A percentile compares a stretch with the other conserved stretches of the same genome.
Evolutionary conservation across 2,888 invertebrate species (phyloP).

Genomic region (Drosophila recens): DNA sequence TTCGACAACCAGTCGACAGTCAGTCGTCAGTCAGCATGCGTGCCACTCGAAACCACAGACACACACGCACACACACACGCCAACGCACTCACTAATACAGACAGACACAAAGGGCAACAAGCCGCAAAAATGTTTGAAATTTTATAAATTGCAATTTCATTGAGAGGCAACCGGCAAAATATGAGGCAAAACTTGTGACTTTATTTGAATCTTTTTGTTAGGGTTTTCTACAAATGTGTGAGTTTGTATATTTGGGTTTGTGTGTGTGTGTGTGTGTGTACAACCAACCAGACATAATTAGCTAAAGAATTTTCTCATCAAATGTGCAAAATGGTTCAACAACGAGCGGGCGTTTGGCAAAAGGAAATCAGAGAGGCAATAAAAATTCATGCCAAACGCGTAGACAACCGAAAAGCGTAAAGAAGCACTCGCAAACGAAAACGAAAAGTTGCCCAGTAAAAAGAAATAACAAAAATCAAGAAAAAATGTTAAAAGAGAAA

Average conservation of each 20-base stretch:
- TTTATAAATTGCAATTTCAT: constrained; percentile 76
- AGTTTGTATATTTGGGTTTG: not conserved
- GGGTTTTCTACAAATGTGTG: constrained; percentile 4
- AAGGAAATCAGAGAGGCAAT: constrained; percentile 44
- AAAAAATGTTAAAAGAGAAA: constrained; percentile 11
- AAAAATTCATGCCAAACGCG: constrained; percentile 49
- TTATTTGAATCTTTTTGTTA: constrained; percentile 50
- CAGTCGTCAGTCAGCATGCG: constrained; percentile 55
- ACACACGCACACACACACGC: constrained; percentile 11
- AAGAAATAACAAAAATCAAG: constrained; percentile 28
- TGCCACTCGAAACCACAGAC: constrained; percentile 56
- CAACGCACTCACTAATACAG: constrained; percentile 6
- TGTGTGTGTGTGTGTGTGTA: constrained; percentile 48
- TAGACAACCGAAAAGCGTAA: constrained; percentile 50
- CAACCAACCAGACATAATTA: constrained; percentile 76
- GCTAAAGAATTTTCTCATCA: constrained; percentile 78
- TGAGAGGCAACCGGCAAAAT: constrained; percentile 62
- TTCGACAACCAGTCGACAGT: constrained; percentile 54
- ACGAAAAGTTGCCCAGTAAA: constrained; percentile 60
- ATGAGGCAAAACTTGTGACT: constrained; percentile 64
- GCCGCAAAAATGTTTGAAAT: constrained; percentile 75
- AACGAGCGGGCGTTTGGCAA: constrained; percentile 26
- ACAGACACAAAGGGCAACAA: constrained; percentile 63
- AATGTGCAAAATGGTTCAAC: constrained; percentile 67
- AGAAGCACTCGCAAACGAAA: constrained; percentile 58